Percentiles rank a stretch among this genome's conserved stretches.
Conservation (phyloP, 2,113 vertebrate genomes). For the Coturnix japonica region DNA sequence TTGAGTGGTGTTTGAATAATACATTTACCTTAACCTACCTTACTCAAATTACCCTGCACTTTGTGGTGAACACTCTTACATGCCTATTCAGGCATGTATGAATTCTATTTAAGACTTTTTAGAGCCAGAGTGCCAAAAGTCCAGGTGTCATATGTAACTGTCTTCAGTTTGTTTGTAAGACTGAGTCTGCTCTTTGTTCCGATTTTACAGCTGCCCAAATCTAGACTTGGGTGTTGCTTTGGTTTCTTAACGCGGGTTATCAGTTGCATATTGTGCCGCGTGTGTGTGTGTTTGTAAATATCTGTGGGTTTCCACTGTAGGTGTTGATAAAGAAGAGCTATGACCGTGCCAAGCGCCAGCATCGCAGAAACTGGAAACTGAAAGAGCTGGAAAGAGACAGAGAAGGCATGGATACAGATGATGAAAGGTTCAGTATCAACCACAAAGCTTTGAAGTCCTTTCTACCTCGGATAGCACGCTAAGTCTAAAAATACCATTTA, state of each 20-base stretch:
- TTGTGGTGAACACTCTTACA: not conserved
- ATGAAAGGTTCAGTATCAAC: slow-evolving; percentile 85
- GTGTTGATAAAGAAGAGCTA: slow-evolving; percentile 97
- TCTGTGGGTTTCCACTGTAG: slow-evolving; percentile 59
- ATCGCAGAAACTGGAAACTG: slow-evolving; percentile 94
- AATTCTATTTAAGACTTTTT: accelerated
- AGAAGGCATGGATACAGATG: slow-evolving; percentile 86
- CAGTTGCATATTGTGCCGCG: not conserved
- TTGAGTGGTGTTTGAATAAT: not conserved
- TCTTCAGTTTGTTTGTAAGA: not conserved
- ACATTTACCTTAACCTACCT: not conserved
- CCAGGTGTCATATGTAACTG: not conserved
- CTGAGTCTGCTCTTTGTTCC: not conserved
- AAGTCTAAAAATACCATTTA: not conserved
- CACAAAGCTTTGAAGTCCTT: not conserved
- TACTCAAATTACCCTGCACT: not conserved
- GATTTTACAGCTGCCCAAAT: not conserved
- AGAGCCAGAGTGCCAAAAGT: not conserved
- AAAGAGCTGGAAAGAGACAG: slow-evolving; percentile 88
- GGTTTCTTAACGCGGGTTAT: not conserved
- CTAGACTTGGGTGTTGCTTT: not conserved
- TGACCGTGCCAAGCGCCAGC: slow-evolving; percentile 86
- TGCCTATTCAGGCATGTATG: not conserved
- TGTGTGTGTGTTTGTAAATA: not conserved
- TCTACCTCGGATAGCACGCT: not conserved